Evolutionary conservation across 2,797 vertebrate species (phyloP).

Genomic region (Coranthus polyacanthus): DNA sequence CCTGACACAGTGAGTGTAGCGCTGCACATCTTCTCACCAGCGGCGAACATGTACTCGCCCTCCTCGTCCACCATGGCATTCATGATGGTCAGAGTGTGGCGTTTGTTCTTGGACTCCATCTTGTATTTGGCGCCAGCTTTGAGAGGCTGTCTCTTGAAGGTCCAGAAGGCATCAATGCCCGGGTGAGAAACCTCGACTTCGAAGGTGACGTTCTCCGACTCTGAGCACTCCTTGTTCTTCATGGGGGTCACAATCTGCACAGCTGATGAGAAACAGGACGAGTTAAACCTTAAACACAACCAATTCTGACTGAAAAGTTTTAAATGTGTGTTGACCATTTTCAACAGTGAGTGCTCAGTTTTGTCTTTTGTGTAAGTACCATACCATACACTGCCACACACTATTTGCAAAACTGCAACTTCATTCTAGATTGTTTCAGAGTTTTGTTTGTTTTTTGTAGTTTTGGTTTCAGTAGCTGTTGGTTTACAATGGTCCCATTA

Average conservation of each 20-base stretch:
- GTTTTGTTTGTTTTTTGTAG: too few relatives aligned
- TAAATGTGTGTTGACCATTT: too few relatives aligned
- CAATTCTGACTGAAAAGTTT: too few relatives aligned
- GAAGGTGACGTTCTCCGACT: slow-evolving; percentile 95
- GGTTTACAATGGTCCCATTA: too few relatives aligned
- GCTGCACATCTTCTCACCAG: slow-evolving; percentile 94
- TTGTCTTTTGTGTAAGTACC: too few relatives aligned
- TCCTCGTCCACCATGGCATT: slow-evolving; percentile 98
- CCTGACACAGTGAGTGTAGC: slow-evolving; percentile 94
- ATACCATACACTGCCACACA: too few relatives aligned
- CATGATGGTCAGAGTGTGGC: slow-evolving; percentile 90
- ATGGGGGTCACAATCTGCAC: slow-evolving; percentile 92
- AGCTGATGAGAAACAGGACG: slow-evolving; percentile 76
- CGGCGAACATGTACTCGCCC: slow-evolving; percentile 93
- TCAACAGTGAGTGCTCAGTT: too few relatives aligned
- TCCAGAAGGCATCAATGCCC: slow-evolving; percentile 94
- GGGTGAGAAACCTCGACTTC: slow-evolving; percentile 94
- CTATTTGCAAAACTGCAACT: too few relatives aligned
- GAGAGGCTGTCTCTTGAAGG: slow-evolving; percentile 91
- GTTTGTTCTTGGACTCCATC: slow-evolving; percentile 91
- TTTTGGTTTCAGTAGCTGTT: too few relatives aligned
- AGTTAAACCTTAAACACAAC: neutral
- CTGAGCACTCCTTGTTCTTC: slow-evolving; percentile 91
- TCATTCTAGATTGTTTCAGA: too few relatives aligned
- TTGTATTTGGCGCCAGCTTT: slow-evolving; percentile 91